A percentile compares a stretch with the other conserved stretches of the same genome.
Conservation (phyloP, 2,113 vertebrate genomes). For the Ellobius talpinus region DNA sequence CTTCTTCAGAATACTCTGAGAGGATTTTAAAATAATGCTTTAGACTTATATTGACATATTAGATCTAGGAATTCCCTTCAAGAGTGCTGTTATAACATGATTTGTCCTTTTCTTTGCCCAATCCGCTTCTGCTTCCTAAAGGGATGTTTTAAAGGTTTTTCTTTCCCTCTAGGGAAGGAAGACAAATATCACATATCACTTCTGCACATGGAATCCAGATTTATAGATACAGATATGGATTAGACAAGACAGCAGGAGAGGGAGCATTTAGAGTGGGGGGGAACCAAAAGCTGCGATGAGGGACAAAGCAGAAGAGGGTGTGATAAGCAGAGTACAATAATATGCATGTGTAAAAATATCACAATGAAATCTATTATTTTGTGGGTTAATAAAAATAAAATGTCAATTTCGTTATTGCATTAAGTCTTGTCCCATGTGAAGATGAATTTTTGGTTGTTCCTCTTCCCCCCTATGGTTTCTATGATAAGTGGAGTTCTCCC, state of each 20-base stretch:
- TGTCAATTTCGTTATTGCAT: too few relatives aligned
- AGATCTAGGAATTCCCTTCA: not conserved
- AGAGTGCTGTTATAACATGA: not conserved
- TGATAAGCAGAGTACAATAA: too few relatives aligned
- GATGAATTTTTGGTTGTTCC: too few relatives aligned
- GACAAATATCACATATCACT: not conserved
- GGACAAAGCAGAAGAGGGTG: too few relatives aligned
- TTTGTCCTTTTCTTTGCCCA: not conserved
- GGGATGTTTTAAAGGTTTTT: not conserved
- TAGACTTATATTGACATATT: not conserved
- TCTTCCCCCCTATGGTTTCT: not conserved
- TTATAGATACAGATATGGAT: not conserved
- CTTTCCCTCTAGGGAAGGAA: not conserved
- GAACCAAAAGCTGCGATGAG: not conserved
- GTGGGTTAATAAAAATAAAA: too few relatives aligned
- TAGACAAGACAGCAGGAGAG: not conserved
- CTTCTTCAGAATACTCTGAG: not conserved
- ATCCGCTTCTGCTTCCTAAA: not conserved
- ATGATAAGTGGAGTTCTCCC: not conserved
- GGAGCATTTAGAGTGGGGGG: not conserved
- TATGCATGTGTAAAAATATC: too few relatives aligned
- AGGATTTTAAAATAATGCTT: not conserved
- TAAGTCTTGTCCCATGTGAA: too few relatives aligned
- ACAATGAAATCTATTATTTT: too few relatives aligned
- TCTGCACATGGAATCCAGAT: not conserved